These are phyloP conservation scores for Ethmia dodecea DNA, from an alignment of 2,888 invertebrate species.

Conservation along the genomic window DNA sequence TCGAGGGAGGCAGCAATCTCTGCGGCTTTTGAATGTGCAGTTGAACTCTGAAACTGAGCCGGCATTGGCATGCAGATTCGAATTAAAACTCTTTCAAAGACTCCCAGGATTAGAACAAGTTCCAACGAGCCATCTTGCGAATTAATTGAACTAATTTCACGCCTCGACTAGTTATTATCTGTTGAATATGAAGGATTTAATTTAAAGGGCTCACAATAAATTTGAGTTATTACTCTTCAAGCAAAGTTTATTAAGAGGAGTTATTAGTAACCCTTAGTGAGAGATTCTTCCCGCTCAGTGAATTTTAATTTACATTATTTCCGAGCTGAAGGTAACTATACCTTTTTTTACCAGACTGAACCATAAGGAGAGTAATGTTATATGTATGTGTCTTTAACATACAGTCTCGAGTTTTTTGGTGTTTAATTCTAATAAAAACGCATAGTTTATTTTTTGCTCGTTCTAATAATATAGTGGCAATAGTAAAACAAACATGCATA, in stretches of 20 bases:
- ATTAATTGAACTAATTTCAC: slow-evolving; percentile 53
- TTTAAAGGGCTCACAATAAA: slow-evolving; percentile 14
- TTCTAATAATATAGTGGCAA: no score
- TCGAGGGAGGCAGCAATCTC: slow-evolving; percentile 34
- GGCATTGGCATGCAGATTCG: slow-evolving; percentile 54
- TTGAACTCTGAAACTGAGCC: slow-evolving; percentile 35
- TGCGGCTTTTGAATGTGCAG: slow-evolving; percentile 45
- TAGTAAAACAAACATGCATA: no score
- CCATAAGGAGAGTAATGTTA: no score
- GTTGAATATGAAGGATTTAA: slow-evolving; percentile 19
- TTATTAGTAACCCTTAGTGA: no score
- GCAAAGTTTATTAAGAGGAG: slow-evolving; percentile 6
- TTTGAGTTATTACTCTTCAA: slow-evolving; percentile 24
- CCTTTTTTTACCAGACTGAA: no score
- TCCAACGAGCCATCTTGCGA: slow-evolving; percentile 36
- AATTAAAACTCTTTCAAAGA: slow-evolving; percentile 62
- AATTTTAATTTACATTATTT: no score
- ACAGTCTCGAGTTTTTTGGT: no score
- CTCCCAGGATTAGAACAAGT: slow-evolving; percentile 45
- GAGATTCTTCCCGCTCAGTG: no score
- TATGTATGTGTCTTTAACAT: no score
- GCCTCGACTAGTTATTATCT: slow-evolving; percentile 26
- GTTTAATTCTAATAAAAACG: no score
- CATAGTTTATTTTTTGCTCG: no score
- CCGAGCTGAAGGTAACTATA: no score